Conservation (phyloP, 2,797 vertebrate species). For the Sphaeramia orbicularis region DNA sequence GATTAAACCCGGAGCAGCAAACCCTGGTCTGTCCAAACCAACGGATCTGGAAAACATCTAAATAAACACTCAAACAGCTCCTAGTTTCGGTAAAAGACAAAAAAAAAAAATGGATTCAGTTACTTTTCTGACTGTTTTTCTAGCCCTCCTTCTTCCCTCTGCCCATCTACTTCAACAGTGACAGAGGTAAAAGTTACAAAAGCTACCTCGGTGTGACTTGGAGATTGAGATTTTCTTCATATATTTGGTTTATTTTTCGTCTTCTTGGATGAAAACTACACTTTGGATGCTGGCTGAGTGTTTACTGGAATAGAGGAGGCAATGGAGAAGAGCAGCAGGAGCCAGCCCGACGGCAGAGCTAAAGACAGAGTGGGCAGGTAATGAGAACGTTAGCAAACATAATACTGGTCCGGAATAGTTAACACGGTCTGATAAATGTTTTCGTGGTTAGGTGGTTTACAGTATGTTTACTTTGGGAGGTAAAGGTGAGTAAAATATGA, state of each 20-base stretch:
- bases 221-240: not conserved
- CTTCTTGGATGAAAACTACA: not conserved
- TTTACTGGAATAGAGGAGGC: constrained; percentile 12
- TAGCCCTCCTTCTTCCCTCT: no score
- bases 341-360: constrained; percentile 28
- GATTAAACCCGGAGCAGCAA: constrained; percentile 27
- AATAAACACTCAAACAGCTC: fast-evolving
- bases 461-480: no score
- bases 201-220: not conserved
- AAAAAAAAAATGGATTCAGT: not conserved
- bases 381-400: not conserved
- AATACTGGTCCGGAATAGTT: no score
- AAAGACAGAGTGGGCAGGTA: constrained; percentile 78
- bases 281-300: constrained; percentile 14
- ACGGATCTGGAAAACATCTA: not conserved
- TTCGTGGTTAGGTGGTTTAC: no score
- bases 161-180: constrained; percentile 36
- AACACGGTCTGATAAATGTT: no score
- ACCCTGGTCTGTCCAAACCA: constrained; percentile 15
- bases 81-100: not conserved
- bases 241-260: not conserved
- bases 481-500: no score
- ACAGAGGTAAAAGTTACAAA: constrained; percentile 38
- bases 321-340: constrained; percentile 72
- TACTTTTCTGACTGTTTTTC: not conserved